Conservation (phyloP, 2,888 invertebrate genomes). For the Oasisia sp. region DNA sequence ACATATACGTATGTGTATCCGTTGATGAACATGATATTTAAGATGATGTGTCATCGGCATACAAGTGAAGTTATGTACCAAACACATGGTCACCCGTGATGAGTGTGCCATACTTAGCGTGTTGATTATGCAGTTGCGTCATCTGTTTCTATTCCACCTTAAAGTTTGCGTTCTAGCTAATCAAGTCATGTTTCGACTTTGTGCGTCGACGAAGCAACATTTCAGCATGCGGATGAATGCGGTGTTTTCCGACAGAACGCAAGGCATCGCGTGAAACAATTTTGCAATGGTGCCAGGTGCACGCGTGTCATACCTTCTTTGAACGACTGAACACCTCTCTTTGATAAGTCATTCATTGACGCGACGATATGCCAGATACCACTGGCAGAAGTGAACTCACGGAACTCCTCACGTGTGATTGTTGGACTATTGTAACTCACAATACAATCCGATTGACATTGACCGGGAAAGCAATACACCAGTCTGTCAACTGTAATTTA, state of each 20-base stretch:
- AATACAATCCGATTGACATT: neutral
- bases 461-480: neutral
- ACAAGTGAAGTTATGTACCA: no score
- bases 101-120: neutral
- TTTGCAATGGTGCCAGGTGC: neutral
- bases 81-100: neutral
- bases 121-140: neutral
- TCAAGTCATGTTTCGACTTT: neutral
- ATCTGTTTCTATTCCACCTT: neutral
- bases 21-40: no score
- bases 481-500: neutral
- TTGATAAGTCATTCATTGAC: neutral
- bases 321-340: slow-evolving; percentile 21
- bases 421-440: slow-evolving; percentile 21
- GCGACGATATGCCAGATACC: neutral
- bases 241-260: neutral
- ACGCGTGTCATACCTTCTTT: neutral
- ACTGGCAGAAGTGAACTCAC: neutral
- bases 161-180: neutral
- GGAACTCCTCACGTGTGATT: neutral
- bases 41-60: no score
- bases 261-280: neutral
- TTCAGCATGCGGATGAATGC: slow-evolving; percentile 8
- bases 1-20: no score
- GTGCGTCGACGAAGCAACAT: neutral